phyloP scores from a whole-genome alignment of 2,113 vertebrate species.

The Labeo rohita region DNA sequence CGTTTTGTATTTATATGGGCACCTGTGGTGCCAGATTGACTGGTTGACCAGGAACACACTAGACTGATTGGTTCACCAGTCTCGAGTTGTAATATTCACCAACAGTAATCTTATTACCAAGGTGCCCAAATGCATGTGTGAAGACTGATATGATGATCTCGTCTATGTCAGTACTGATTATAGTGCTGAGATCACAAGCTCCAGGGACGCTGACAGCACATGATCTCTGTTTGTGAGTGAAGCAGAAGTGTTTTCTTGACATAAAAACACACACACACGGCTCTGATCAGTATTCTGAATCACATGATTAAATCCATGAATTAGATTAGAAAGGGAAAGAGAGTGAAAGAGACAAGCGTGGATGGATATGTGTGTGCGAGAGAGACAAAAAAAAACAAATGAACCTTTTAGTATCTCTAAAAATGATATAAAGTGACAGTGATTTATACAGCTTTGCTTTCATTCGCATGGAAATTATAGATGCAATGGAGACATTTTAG shows the following conservation, averaged over 20 bases:
- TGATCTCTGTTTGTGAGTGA: not conserved
- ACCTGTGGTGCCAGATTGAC: not conserved
- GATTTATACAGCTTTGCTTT: slow-evolving; percentile 7
- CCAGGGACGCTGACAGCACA: slow-evolving; percentile 1
- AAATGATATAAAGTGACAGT: slow-evolving; percentile 1
- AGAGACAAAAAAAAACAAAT: not conserved
- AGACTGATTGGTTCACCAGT: not conserved
- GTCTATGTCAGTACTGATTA: slow-evolving; percentile 9
- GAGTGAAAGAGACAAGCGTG: not conserved
- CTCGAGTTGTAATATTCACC: not conserved
- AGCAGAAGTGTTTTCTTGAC: not conserved
- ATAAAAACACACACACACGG: not conserved
- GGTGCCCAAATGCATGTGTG: not conserved
- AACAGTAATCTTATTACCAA: slow-evolving; percentile 14
- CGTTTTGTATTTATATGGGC: not conserved
- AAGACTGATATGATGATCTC: slow-evolving; percentile 11
- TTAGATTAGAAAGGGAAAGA: not conserved
- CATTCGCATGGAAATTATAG: not conserved
- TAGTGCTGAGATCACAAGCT: not conserved
- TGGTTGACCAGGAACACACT: not conserved
- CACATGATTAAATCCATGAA: slow-evolving; percentile 11
- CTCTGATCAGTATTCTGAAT: slow-evolving; percentile 4
- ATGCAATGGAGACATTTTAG: not conserved
- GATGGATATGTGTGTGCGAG: not conserved
- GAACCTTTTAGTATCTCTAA: not conserved